Conservation (phyloP, 1,140 invertebrate species). For the Muscidifurax raptorellus region DNA sequence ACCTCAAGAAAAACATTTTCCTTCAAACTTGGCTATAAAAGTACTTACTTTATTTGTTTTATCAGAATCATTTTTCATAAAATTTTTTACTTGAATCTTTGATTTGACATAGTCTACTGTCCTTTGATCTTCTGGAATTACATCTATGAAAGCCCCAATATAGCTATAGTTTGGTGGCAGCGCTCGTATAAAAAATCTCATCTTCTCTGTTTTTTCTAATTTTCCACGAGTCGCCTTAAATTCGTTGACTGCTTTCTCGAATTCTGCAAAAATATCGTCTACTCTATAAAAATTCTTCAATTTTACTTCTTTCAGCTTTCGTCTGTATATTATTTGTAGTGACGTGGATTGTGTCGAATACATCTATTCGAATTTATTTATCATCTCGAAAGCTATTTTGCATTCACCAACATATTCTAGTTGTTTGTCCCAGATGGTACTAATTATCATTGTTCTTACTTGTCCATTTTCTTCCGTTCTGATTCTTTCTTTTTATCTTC, state of each 20-base stretch:
- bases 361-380: too few species aligned
- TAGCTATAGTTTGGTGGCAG: not conserved
- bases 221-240: too few species aligned
- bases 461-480: not conserved
- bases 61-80: slow-evolving; percentile 59
- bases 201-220: too few species aligned
- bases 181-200: too few species aligned
- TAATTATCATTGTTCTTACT: not conserved
- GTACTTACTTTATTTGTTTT: slow-evolving; percentile 55
- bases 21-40: too few species aligned
- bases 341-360: too few species aligned
- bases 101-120: too few species aligned
- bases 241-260: not conserved
- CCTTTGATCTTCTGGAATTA: too few species aligned
- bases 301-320: not conserved
- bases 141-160: not conserved
- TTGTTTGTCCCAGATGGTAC: not conserved
- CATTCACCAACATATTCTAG: slow-evolving; percentile 20
- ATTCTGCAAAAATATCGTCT: not conserved
- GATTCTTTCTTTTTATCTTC: not conserved
- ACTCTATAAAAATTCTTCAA: not conserved
- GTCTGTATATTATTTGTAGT: too few species aligned
- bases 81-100: not conserved
- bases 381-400: not conserved
- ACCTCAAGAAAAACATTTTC: too few species aligned